A percentile compares a stretch with the other conserved stretches of the same genome.
Conservation (phyloP, 2,797 vertebrate species). For the Micrastur ruficollis region DNA sequence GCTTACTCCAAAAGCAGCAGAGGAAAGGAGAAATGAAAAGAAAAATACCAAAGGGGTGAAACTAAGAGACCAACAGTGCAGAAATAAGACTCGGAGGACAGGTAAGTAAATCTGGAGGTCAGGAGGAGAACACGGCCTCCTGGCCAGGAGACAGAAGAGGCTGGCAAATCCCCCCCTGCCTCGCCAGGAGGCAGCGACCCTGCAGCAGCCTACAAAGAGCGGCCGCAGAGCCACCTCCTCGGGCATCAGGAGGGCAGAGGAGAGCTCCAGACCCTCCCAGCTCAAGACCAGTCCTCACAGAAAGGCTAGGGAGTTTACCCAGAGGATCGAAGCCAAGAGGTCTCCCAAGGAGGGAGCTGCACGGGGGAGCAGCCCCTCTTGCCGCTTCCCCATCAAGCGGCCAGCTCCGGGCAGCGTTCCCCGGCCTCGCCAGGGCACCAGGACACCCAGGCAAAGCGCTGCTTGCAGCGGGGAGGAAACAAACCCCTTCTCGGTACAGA, state of each 20-base stretch:
- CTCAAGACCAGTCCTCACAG: neutral
- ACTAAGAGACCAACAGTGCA: neutral
- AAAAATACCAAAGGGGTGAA: neutral
- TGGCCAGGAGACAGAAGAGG: neutral
- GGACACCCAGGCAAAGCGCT: neutral
- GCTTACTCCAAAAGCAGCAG: neutral
- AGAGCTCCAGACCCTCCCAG: neutral
- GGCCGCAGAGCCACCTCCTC: neutral
- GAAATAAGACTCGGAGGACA: neutral
- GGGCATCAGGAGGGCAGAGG: neutral
- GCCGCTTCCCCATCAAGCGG: neutral
- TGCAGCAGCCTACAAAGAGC: accelerated
- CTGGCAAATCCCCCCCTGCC: neutral
- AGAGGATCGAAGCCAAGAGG: neutral
- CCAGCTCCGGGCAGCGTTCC: accelerated
- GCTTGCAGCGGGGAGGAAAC: accelerated
- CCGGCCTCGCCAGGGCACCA: neutral
- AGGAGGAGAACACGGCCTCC: neutral
- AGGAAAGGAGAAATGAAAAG: neutral
- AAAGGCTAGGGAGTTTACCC: neutral
- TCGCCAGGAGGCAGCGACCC: neutral
- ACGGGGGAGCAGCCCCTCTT: neutral
- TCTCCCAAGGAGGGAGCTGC: neutral
- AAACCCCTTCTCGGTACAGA: neutral
- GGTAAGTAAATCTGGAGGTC: neutral